These are phyloP conservation scores for Urocynchramus pylzowi DNA, from an alignment of 2,113 vertebrate species.

Conservation along the genomic window DNA sequence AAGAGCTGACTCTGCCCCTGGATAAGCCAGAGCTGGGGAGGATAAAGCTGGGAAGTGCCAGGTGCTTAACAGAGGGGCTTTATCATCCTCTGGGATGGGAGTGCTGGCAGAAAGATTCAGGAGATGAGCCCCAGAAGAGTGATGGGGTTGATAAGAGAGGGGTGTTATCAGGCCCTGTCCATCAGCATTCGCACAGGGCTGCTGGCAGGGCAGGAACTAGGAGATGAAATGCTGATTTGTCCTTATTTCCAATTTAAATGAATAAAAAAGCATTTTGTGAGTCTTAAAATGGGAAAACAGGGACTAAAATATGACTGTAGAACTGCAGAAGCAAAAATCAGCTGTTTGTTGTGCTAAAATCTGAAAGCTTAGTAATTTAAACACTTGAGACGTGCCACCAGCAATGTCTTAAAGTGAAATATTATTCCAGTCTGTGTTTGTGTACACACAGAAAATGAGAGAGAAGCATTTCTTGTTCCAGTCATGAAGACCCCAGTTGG, in stretches of 20 bases:
- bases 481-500: background rate
- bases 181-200: background rate
- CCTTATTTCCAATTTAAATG: conserved; percentile 2
- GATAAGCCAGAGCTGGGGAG: background rate
- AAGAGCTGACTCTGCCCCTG: background rate
- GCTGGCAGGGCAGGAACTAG: background rate
- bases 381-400: background rate
- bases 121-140: background rate
- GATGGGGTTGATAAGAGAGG: background rate
- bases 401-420: background rate
- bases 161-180: background rate
- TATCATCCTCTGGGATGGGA: background rate
- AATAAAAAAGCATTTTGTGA: background rate
- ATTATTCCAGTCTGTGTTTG: background rate
- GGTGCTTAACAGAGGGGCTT: background rate
- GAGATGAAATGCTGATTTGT: background rate
- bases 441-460: background rate
- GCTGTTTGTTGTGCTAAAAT: background rate
- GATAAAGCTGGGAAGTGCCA: background rate
- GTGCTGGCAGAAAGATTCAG: background rate
- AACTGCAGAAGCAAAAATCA: background rate
- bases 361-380: background rate
- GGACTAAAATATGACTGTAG: background rate
- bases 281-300: background rate
- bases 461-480: background rate